Base-by-base conservation (phyloP, 2,888 invertebrate species). In the Cheilosia scutellata region DNA sequence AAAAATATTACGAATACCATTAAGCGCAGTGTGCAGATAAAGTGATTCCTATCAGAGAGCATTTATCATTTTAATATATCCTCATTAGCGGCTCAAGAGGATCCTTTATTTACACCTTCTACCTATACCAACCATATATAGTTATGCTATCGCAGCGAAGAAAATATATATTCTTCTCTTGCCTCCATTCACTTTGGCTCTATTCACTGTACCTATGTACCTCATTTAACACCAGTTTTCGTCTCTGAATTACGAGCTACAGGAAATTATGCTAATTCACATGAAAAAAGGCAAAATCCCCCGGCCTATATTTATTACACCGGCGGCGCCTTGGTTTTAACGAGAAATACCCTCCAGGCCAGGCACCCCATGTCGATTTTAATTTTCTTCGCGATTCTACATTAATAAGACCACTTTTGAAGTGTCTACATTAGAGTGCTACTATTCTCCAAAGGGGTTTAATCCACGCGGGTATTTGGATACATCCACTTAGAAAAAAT, bases 31-130 rank as follows among this genome's bases (percentile, higher is more conserved):
- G 27, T 55, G 31, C 57, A 55, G 70, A 70, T 78, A 71, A 78
- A 78, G 49, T 53, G 78, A 78, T 78, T 70, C 49, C 47, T 78
- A 78, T 78, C 78, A 62, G 29, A 57, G 62, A 70, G 55, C 70
- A 78, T 71, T 78, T 71, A 78, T 78, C 78, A 78, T 78, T 63
- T 78, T 78, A 71, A 71, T 78, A 78, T 62, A 78, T 78, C 78
- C 78, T 78, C 70, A 78, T 78, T 78, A 78, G 78, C 51, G 63
- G 62, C 77, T 62, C 37, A 16, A 60, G 70, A 76, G 76, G 66
- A 66, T 60, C 40, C 51, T 60, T 60, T 51, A 66, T 68, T 68
- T 68, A 58, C 33, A 40, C 57, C 1, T 3, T 27, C 20, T 20
- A 20, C 20, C 20, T 16, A 9, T n/a, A 37, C 37, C 33, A 31